A percentile compares a stretch with the other conserved stretches of the same genome.
Evolutionary conservation across 2,113 vertebrate species (phyloP).

Genomic region (Corythaixoides concolor): DNA sequence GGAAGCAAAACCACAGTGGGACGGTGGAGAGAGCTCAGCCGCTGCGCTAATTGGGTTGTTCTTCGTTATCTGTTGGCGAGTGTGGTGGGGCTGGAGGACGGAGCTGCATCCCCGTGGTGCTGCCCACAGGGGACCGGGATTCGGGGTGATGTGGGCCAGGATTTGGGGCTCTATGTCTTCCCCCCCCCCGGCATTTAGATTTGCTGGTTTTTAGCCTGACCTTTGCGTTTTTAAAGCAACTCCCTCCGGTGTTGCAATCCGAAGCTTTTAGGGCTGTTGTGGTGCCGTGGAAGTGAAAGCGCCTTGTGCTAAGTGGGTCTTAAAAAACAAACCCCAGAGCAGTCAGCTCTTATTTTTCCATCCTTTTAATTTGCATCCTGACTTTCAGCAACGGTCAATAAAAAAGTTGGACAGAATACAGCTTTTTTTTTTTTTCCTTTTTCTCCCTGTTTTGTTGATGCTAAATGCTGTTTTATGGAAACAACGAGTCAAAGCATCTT

Average conservation of each 20-base stretch:
- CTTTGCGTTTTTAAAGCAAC: neutral
- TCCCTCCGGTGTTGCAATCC: neutral
- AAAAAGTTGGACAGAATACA: neutral
- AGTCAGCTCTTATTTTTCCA: neutral
- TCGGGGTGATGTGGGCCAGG: neutral
- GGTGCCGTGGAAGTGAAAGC: neutral
- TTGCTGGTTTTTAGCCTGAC: neutral
- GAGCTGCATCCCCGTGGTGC: neutral
- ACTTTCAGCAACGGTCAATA: neutral
- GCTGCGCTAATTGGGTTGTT: neutral
- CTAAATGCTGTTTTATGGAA: neutral
- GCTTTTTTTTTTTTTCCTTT: too few species aligned
- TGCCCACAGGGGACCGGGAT: neutral
- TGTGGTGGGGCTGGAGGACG: neutral
- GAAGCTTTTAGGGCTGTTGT: neutral
- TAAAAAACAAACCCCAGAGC: neutral
- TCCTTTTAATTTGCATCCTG: neutral
- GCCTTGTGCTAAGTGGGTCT: neutral
- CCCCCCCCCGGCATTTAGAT: neutral
- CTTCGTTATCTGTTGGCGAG: neutral
- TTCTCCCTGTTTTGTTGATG: neutral
- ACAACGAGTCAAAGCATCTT: neutral
- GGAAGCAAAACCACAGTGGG: neutral
- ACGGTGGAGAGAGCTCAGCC: neutral
- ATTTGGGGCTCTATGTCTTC: neutral